Conservation (phyloP, 2,888 invertebrate genomes). For the Frankliniella intonsa region DNA sequence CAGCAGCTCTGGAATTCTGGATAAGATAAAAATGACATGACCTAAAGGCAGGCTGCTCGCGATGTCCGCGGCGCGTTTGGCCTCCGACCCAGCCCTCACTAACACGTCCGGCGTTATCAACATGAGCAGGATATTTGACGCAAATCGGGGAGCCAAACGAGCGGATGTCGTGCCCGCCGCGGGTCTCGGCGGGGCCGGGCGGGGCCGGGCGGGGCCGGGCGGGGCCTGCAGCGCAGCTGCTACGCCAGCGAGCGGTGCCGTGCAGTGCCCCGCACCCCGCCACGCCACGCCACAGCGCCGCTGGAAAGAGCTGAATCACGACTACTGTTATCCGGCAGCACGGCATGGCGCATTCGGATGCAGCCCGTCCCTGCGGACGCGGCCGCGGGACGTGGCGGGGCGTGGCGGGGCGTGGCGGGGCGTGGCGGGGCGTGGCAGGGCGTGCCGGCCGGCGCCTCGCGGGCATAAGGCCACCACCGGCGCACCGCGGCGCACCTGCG, state of each 20-base stretch:
- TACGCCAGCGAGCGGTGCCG: not conserved
- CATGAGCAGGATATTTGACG: not conserved
- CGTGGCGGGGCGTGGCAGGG: not conserved
- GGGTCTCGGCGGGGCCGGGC: not conserved
- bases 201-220: not conserved
- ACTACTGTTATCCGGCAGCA: constrained; percentile 21
- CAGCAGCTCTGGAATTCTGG: too few relatives aligned
- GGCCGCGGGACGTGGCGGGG: not conserved
- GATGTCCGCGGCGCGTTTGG: not conserved
- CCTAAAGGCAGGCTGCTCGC: too few relatives aligned
- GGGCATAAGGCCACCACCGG: too few relatives aligned
- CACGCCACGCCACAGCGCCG: not conserved
- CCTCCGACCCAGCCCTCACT: not conserved
- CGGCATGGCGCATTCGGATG: not conserved
- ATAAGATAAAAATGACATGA: too few relatives aligned
- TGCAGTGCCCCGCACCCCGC: not conserved
- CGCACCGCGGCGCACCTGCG: too few relatives aligned
- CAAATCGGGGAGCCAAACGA: not conserved
- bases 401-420: not conserved
- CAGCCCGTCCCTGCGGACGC: not conserved
- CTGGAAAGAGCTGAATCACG: constrained; percentile 24
- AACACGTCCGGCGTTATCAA: not conserved
- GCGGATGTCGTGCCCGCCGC: not conserved
- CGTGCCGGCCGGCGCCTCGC: not conserved
- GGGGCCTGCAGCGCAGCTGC: not conserved